Evolutionary conservation across 1,140 invertebrate genomes (phyloP).

Genomic region (Apis laboriosa): DNA sequence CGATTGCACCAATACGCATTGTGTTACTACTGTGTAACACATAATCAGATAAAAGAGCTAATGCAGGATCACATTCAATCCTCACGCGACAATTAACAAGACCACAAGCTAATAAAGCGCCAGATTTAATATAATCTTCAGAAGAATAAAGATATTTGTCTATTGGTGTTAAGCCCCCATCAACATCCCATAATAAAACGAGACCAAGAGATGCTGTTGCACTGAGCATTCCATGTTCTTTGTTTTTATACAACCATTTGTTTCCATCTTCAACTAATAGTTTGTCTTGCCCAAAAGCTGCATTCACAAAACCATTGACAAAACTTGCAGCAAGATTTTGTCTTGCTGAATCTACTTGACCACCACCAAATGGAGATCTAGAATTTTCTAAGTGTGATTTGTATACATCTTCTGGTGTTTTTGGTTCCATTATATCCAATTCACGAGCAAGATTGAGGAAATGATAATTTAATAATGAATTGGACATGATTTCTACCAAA

Average conservation of each 20-base stretch:
- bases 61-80: conserved; percentile 99
- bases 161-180: conserved; percentile 98
- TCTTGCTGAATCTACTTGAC: conserved; percentile 95
- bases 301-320: conserved; percentile 99
- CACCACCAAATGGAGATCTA: conserved; percentile 90
- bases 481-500: conserved; percentile 97
- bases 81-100: conserved; percentile 99
- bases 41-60: conserved; percentile 97
- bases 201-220: conserved; percentile 98
- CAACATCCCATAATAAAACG: conserved; percentile 98
- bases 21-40: conserved; percentile 94
- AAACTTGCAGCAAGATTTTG: conserved; percentile 99
- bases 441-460: conserved; percentile 98
- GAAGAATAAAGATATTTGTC: conserved; percentile 99
- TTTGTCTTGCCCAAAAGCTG: conserved; percentile 98
- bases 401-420: conserved; percentile 99
- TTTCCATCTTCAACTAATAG: conserved; percentile 97
- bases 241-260: conserved; percentile 99
- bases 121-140: conserved; percentile 97
- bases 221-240: conserved; percentile 99
- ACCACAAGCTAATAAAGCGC: conserved; percentile 97
- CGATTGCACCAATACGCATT: conserved; percentile 96
- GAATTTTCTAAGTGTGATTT: conserved; percentile 98
- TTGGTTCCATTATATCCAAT: conserved; percentile 99
- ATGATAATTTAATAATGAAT: conserved; percentile 97